A percentile compares a stretch with the other conserved stretches of the same genome.
Evolutionary conservation across 1,140 invertebrate species (phyloP).

Genomic region (Mizuhopecten yessoensis): DNA sequence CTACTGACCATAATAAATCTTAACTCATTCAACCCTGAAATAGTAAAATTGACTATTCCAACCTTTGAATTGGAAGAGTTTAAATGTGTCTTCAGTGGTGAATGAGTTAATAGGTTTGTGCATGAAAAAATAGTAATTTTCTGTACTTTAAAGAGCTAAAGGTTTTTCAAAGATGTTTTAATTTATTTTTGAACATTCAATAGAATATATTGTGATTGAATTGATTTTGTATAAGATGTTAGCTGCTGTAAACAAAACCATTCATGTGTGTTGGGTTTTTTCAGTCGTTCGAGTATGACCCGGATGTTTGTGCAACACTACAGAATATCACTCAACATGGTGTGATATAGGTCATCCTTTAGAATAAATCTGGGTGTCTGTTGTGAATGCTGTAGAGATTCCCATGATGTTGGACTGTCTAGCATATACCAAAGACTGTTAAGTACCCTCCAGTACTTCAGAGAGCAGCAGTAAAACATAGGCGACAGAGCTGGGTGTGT

Average conservation of each 20-base stretch:
- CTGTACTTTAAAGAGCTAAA: neutral
- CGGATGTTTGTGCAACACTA: slow-evolving; percentile 78
- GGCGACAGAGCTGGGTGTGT: neutral
- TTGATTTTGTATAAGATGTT: neutral
- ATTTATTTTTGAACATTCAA: neutral
- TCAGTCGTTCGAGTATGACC: slow-evolving; percentile 80
- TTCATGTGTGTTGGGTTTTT: slow-evolving; percentile 61
- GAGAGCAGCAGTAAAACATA: neutral
- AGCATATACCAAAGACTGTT: slow-evolving; percentile 15
- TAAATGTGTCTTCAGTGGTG: too few species aligned
- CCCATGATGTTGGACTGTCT: neutral
- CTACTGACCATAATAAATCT: neutral
- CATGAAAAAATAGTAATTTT: too few species aligned
- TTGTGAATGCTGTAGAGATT: neutral
- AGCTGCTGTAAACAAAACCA: neutral
- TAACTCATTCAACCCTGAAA: too few species aligned
- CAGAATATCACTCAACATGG: slow-evolving; percentile 81
- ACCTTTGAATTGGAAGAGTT: too few species aligned
- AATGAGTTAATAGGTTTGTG: too few species aligned
- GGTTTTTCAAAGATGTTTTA: neutral
- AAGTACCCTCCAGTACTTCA: neutral
- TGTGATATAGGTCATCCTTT: slow-evolving; percentile 67
- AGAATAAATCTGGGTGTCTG: neutral
- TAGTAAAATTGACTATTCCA: too few species aligned
- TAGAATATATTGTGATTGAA: neutral